phyloP scores from a whole-genome alignment of 2,888 invertebrate species.

The Phlogophora meticulosa region DNA sequence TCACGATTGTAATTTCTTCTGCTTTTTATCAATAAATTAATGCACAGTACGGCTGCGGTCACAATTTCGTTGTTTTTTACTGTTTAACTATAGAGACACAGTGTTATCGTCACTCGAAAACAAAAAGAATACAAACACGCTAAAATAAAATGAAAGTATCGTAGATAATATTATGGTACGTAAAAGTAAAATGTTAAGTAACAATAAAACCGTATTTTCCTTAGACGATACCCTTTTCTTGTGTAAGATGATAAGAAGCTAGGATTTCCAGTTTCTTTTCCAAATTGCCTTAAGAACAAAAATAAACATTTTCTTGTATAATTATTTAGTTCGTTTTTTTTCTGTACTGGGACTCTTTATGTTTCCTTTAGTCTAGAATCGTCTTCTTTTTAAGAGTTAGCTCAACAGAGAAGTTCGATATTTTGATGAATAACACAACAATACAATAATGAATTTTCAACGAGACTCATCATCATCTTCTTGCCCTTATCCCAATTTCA shows the following conservation, averaged over 20 bases:
- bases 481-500: too few relatives aligned
- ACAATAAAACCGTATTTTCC: slow-evolving; percentile 37
- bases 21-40: too few relatives aligned
- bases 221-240: slow-evolving; percentile 46
- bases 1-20: too few relatives aligned
- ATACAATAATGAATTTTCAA: too few relatives aligned
- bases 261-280: slow-evolving; percentile 25
- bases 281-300: slow-evolving; percentile 43
- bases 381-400: neutral
- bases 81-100: neutral
- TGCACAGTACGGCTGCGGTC: too few relatives aligned
- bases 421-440: too few relatives aligned
- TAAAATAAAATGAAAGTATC: slow-evolving; percentile 4
- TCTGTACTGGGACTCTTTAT: neutral
- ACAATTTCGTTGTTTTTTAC: neutral
- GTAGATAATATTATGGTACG: slow-evolving; percentile 27
- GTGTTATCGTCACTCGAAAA: neutral
- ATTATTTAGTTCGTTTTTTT: neutral
- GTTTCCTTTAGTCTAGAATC: neutral
- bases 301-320: slow-evolving; percentile 18
- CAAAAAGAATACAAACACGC: neutral
- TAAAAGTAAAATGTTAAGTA: slow-evolving; percentile 38
- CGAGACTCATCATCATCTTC: too few relatives aligned
- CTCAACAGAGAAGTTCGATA: too few relatives aligned
- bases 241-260: slow-evolving; percentile 30